Evolutionary conservation across 2,888 invertebrate genomes (phyloP).

Genomic region (Hyalella azteca): DNA sequence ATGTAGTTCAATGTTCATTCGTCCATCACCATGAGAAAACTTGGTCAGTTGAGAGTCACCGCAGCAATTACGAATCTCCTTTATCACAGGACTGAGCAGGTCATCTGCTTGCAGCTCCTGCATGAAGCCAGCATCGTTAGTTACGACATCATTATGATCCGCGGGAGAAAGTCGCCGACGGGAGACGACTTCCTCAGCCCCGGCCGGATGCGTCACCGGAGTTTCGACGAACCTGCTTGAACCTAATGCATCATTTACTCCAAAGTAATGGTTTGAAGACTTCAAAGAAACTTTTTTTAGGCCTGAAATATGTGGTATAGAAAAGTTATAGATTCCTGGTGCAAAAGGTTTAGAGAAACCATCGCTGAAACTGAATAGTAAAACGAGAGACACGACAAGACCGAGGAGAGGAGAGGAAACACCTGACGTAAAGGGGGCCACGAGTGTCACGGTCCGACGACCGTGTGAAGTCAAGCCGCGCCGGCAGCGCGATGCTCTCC

Average conservation of each 20-base stretch:
- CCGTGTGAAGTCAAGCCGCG: slow-evolving; percentile 5
- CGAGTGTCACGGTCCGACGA: slow-evolving; percentile 4
- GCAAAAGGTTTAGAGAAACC: no score
- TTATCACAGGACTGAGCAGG: slow-evolving; percentile 24
- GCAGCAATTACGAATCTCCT: slow-evolving; percentile 18
- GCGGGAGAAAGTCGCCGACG: slow-evolving; percentile 4
- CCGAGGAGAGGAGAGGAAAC: neutral
- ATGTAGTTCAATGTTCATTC: no score
- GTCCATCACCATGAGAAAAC: neutral
- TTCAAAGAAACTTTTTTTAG: neutral
- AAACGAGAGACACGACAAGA: neutral
- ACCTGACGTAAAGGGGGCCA: slow-evolving; percentile 7
- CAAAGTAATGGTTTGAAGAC: neutral
- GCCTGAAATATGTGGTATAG: neutral
- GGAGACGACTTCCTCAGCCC: neutral
- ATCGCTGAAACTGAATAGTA: neutral
- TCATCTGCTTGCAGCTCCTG: slow-evolving; percentile 5
- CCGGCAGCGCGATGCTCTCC: slow-evolving; percentile 1
- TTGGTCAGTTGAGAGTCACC: neutral
- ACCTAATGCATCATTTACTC: neutral
- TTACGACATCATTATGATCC: slow-evolving; percentile 23
- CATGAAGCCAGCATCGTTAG: slow-evolving; percentile 11
- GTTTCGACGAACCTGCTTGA: neutral
- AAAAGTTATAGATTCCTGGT: neutral
- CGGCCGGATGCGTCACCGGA: neutral